Evolutionary conservation across 2,113 vertebrate genomes (phyloP), one percentile per base, ranked within the genome.

Genomic region (Nanorana parkeri): DNA sequence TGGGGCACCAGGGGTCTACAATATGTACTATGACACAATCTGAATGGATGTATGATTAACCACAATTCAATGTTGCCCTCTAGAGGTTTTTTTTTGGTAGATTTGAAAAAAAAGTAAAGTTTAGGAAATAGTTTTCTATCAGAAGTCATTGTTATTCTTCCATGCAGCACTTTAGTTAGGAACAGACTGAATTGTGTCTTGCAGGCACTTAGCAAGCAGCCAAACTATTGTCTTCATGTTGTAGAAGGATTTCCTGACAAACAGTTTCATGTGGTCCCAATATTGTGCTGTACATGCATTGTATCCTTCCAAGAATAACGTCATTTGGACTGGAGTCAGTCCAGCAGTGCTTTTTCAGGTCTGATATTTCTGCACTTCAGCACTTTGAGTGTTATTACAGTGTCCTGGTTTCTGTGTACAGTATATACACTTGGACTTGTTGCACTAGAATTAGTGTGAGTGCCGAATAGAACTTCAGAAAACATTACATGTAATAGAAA

Each of bases 181-280:
- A 8, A 79, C 66, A 78, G 17, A 17, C 67, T 79, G 29, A 52
- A 20, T 24, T 79, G 56, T 79, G 54, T 56, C 29, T 68, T 56
- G 23, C 52, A 68, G 26, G 55, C 52, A 68, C 19, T 15, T 36
- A 26, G 10, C 20, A 4, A 23, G 15, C 26, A 68, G 77, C 65
- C 77, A 79, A 58, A 58, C 68, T n/a, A 23, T 58, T 67, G 63
- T 68, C n/a, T 41, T 55, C 19, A 74, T 24, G 26, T 58, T 67
- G 51, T 81, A 66, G 51, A n/a, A 66, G 80, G 61, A 66, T 65
- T 66, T 81, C 80, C 80, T 74, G 69, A 52, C 61, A 55, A 67
- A 66, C 63, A 26, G 20, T 23, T 81, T 80, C 78, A 80, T 72
- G 68, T 72, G 78, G 32, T 71, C 68, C 36, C 23, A 79, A 72